Evolutionary conservation across 2,797 vertebrate species (phyloP).

Genomic region (Pteronotus mesoamericanus): DNA sequence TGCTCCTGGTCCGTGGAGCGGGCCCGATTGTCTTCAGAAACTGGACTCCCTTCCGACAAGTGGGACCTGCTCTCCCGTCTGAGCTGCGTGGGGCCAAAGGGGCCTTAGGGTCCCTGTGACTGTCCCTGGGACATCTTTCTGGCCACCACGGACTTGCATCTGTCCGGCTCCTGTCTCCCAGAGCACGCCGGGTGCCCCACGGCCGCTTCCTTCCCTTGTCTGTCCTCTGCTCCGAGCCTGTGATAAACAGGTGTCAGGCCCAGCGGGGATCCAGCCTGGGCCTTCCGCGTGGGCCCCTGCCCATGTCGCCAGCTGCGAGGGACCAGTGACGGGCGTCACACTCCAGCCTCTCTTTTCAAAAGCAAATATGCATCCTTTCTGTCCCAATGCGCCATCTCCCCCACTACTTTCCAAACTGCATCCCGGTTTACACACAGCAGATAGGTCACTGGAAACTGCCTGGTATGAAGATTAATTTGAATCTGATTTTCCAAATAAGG

Average conservation of each 20-base stretch:
- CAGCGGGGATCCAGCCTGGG: no score
- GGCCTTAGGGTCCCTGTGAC: rapidly evolving
- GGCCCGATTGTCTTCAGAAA: not conserved
- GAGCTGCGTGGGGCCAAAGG: rapidly evolving
- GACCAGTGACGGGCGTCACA: not conserved
- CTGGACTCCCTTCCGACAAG: rapidly evolving
- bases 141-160: not conserved
- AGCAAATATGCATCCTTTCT: slow-evolving; percentile 1
- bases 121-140: not conserved
- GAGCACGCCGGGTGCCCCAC: no score
- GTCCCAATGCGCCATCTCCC: not conserved
- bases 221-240: not conserved
- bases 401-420: slow-evolving; percentile 47
- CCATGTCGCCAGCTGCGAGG: rapidly evolving
- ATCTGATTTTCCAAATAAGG: slow-evolving; percentile 52
- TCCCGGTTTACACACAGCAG: not conserved
- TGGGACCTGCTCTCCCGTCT: no score
- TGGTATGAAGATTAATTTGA: not conserved
- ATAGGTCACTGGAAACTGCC: not conserved
- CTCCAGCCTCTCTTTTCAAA: not conserved
- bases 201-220: not conserved
- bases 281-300: rapidly evolving
- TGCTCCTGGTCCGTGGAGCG: no score
- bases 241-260: not conserved
- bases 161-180: no score